Evolutionary conservation across 2,113 vertebrate genomes (phyloP), one percentile per base, ranked within the genome.

Genomic region (Oncorhynchus masou): DNA sequence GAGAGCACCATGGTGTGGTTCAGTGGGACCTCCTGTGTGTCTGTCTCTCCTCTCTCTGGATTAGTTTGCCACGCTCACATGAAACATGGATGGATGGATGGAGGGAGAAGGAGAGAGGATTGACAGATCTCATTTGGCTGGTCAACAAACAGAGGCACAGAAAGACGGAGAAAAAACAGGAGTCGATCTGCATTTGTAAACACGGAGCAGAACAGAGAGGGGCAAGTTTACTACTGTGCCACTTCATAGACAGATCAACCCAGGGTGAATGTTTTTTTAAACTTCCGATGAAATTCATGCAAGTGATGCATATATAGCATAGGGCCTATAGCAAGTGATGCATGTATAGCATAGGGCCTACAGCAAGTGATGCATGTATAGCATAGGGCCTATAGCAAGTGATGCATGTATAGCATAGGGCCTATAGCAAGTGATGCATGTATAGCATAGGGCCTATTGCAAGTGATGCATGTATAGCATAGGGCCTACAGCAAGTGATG

Each of bases 11-110:
- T 1, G 27, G 82, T 84, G 81, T 69, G 73, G 74, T 75, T 83
- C 81, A 75, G 72, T 79, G 77, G 81, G 85, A 90, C 80, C 79
- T 83, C 77, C 70, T 39, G 6, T 19, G 34, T 7, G 22, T 57
- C 48, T 3, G 0, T 39, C 57, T 12, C 59, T 49, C 69, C 68
- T 69, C 80, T 84, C 71, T 82, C 72, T 66, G 74, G 71, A 88
- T 86, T 78, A 68, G 73, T 78, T 83, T 84, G 80, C 81, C 73
- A 89, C 82, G 77, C 85, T 85, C 79, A 75, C 82, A 90, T 93
- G 76, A 89, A 91, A 89, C 87, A 91, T 91, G 66, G 68, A 92
- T 84, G 79, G 34, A 70, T n/a, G 79, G 45, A 70, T n/a, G 62
- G 7, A 72, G 24, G 45, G 66, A 60, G 31, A 51, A 29, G 15